Base-by-base conservation (phyloP, 2,888 invertebrate genomes). In the Sycophila texana region DNA sequence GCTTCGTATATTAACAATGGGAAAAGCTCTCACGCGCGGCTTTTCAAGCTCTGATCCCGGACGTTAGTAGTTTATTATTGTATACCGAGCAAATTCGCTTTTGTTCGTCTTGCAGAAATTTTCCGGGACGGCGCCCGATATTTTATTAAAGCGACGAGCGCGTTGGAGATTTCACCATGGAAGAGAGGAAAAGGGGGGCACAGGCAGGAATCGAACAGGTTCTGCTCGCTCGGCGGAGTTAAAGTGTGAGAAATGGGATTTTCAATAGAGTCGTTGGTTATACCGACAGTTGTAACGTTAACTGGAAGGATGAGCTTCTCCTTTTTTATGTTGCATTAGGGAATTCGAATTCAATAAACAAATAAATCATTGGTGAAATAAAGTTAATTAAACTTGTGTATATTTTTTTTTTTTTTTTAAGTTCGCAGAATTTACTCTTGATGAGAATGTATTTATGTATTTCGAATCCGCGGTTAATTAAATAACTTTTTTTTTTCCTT, bases 51-150 rank as follows among this genome's bases (percentile, higher is more conserved):
- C 18, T 12, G 16, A 13, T 63, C n/a, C 26, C 63, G 53, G 53
- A 47, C 39, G 63, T 63, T 47, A 63, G 63, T 47, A 63, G 63
- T 63, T 63, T 47, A 39, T 63, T 63, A 63, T 63, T 63, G 39
- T 61, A 61, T 61, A 26, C 39, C 22, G 63, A 63, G 63, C 30
- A 47, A 47, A 63, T 47, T 63, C 47, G 57, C 12, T 18, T 58
- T n/a, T 47, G 18, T 18, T 61, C 30, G 61, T 63, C 18, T 39
- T 30, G 12, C 47, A n/a, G 47, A 39, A 63, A 63, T 30, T 39
- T 63, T 63, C 63, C 47, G 63, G 63, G 39, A 26, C 26, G 26
- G 63, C 39, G 47, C 18, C 7, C 4, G 63, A 63, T 47, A n/a
- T 63, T 63, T 63, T 63, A 63, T 63, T 47, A 47, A 63, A 63